Conservation (phyloP, 2,888 invertebrate species). For the Caenorhabditis drosophilae region DNA sequence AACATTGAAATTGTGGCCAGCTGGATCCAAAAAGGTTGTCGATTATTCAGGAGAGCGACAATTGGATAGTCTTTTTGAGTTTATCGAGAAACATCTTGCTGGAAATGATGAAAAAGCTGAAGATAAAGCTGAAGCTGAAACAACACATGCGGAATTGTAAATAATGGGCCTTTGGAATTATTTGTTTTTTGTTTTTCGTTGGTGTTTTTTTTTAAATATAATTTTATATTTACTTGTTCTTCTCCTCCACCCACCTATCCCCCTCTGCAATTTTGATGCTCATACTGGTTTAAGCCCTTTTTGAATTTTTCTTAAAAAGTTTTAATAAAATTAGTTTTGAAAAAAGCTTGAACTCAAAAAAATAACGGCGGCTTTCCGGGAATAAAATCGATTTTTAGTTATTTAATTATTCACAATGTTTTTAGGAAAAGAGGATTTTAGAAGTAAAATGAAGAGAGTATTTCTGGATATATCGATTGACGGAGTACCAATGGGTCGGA, state of each 20-base stretch:
- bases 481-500: slow-evolving; percentile 49
- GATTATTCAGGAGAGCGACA: slow-evolving; percentile 94
- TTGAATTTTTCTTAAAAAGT: too few relatives aligned
- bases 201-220: neutral
- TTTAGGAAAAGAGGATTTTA: neutral
- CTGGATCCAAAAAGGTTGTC: slow-evolving; percentile 83
- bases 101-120: slow-evolving; percentile 8
- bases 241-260: too few relatives aligned
- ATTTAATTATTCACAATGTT: too few relatives aligned
- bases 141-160: slow-evolving; percentile 34
- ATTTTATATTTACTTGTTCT: slow-evolving; percentile 2
- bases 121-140: neutral
- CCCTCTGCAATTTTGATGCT: too few relatives aligned
- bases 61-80: slow-evolving; percentile 86
- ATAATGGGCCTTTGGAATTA: neutral
- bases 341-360: neutral
- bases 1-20: slow-evolving; percentile 88
- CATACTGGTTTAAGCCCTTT: too few relatives aligned
- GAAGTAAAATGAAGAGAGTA: slow-evolving; percentile 31
- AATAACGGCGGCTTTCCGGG: too few relatives aligned
- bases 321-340: too few relatives aligned
- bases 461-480: slow-evolving; percentile 56
- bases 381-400: too few relatives aligned
- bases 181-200: neutral
- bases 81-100: slow-evolving; percentile 73